These are phyloP conservation scores for Augochlorella aurata DNA, from an alignment of 2,888 invertebrate genomes.

Conservation along the genomic window DNA sequence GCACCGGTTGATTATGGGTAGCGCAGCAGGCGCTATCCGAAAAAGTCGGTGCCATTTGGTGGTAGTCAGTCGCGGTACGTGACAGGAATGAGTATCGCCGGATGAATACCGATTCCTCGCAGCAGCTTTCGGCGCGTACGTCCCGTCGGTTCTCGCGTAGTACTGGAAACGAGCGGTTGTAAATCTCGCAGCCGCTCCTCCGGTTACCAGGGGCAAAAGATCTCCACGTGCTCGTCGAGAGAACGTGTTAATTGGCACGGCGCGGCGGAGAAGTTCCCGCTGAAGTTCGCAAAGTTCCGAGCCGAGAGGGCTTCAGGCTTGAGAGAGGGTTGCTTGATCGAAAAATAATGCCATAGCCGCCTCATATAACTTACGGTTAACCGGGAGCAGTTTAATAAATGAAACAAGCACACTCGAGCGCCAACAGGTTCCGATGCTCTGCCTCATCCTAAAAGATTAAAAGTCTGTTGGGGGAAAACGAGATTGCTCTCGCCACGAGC, in stretches of 20 bases:
- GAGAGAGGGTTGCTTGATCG: background rate
- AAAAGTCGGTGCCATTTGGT: background rate
- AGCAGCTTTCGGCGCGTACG: background rate
- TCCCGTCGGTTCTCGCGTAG: background rate
- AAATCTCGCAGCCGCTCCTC: background rate
- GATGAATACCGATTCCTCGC: background rate
- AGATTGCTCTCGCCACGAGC: background rate
- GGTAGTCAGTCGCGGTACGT: conserved; percentile 9
- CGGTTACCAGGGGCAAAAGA: background rate
- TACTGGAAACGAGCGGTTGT: conserved; percentile 10
- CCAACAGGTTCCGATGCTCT: background rate
- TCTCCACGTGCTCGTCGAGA: background rate
- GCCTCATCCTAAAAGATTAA: conserved; percentile 2
- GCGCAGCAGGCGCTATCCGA: too few relatives aligned
- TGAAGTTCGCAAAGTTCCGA: background rate
- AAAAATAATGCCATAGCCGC: background rate
- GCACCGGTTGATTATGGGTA: background rate
- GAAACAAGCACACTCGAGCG: background rate
- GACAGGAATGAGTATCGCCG: background rate
- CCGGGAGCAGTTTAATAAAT: conserved; percentile 2
- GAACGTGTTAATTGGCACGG: background rate
- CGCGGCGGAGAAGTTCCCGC: background rate
- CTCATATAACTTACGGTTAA: background rate
- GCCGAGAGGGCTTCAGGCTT: background rate
- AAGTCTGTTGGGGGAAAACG: background rate